These are phyloP conservation scores for Herminia tarsipennalis DNA, from an alignment of 2,888 invertebrate species.

Conservation along the genomic window DNA sequence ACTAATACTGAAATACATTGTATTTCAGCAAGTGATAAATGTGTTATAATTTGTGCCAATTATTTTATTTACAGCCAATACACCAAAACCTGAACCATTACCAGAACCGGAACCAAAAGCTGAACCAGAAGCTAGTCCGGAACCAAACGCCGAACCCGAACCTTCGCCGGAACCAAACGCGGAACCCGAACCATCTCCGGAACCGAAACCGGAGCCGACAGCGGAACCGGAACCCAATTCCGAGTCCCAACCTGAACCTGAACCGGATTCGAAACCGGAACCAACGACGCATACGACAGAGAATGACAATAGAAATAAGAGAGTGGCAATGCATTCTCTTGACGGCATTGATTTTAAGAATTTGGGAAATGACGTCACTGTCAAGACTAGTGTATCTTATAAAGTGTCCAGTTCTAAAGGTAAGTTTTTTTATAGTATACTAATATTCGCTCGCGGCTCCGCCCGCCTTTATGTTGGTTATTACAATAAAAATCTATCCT, in stretches of 20 bases:
- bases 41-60: not conserved
- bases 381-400: slow-evolving; percentile 92
- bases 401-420: slow-evolving; percentile 88
- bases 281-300: slow-evolving; percentile 53
- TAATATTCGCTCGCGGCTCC: too few relatives aligned
- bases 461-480: too few relatives aligned
- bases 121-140: slow-evolving; percentile 55
- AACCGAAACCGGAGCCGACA: slow-evolving; percentile 7
- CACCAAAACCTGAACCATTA: slow-evolving; percentile 52
- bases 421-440: slow-evolving; percentile 37
- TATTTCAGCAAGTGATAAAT: not conserved
- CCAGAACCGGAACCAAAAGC: slow-evolving; percentile 53
- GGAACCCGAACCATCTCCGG: slow-evolving; percentile 1
- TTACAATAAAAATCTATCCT: too few relatives aligned
- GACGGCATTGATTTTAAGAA: slow-evolving; percentile 79
- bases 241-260: slow-evolving; percentile 51
- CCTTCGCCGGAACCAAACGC: slow-evolving; percentile 44
- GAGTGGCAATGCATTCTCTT: slow-evolving; percentile 81
- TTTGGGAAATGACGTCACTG: slow-evolving; percentile 87
- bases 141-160: slow-evolving; percentile 44
- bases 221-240: slow-evolving; percentile 62
- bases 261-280: slow-evolving; percentile 72
- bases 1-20: not conserved
- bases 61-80: slow-evolving; percentile 46
- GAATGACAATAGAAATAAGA: slow-evolving; percentile 80